Evolutionary conservation across 2,113 vertebrate species (phyloP).

Genomic region (Ranitomeya variabilis): DNA sequence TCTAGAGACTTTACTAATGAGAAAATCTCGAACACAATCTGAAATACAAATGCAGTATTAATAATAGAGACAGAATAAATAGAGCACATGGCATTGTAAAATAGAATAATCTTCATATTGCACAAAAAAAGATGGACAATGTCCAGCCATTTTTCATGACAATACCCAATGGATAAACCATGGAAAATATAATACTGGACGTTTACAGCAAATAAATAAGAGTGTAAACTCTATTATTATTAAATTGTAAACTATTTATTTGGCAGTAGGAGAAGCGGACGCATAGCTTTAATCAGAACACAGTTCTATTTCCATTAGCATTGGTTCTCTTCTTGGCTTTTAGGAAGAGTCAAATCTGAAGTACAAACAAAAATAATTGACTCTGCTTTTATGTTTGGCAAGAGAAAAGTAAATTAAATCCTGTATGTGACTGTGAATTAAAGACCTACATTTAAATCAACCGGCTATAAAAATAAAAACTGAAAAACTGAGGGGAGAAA

Average conservation of each 20-base stretch:
- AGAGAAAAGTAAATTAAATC: not conserved
- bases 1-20: not conserved
- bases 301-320: not conserved
- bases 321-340: not conserved
- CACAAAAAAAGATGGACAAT: constrained; percentile 25
- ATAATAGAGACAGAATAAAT: constrained; percentile 19
- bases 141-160: not conserved
- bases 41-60: constrained; percentile 27
- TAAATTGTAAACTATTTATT: constrained; percentile 15
- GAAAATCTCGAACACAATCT: not conserved
- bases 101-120: not conserved
- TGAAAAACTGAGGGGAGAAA: not conserved
- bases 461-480: not conserved
- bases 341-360: constrained; percentile 7
- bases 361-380: constrained; percentile 33
- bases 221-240: constrained; percentile 2
- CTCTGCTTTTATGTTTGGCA: not conserved
- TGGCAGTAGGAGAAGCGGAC: not conserved
- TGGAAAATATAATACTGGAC: not conserved
- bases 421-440: not conserved
- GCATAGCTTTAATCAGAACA: not conserved
- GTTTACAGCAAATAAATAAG: constrained; percentile 16
- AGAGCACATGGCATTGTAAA: not conserved
- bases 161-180: not conserved
- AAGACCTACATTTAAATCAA: not conserved